These are phyloP conservation scores for Plagodis pulveraria DNA, from an alignment of 2,888 invertebrate species.

Conservation along the genomic window DNA sequence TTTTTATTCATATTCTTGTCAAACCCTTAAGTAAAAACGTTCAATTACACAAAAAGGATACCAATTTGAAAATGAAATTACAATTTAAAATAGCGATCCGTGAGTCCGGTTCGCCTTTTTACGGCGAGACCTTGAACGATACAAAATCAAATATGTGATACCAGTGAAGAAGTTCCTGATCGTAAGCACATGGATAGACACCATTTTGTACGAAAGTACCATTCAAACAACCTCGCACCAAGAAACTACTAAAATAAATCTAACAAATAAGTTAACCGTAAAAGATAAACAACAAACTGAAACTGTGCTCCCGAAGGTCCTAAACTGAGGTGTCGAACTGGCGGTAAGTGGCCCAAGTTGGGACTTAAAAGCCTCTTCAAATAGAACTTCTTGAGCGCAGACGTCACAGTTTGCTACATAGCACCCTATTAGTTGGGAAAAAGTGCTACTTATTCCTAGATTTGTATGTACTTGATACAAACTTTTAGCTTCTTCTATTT, in stretches of 20 bases:
- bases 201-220: neutral
- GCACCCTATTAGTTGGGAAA: slow-evolving; percentile 10
- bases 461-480: neutral
- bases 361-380: slow-evolving; percentile 14
- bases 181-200: too few relatives aligned
- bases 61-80: too few relatives aligned
- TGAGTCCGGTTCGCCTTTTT: too few relatives aligned
- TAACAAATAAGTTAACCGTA: slow-evolving; percentile 10
- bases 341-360: slow-evolving; percentile 13
- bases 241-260: slow-evolving; percentile 14
- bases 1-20: too few relatives aligned
- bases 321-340: slow-evolving; percentile 18
- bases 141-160: too few relatives aligned
- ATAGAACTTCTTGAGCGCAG: slow-evolving; percentile 17
- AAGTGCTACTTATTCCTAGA: slow-evolving; percentile 6
- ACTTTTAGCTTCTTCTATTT: too few relatives aligned
- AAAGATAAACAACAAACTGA: slow-evolving; percentile 19
- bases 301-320: slow-evolving; percentile 7
- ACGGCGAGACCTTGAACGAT: too few relatives aligned
- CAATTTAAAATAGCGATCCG: too few relatives aligned
- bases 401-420: slow-evolving; percentile 9
- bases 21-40: too few relatives aligned
- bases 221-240: slow-evolving; percentile 2
- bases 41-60: too few relatives aligned
- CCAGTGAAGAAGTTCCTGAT: too few relatives aligned